Base-by-base conservation (phyloP, 2,797 vertebrate genomes). In the Pseudochaenichthys georgianus region DNA sequence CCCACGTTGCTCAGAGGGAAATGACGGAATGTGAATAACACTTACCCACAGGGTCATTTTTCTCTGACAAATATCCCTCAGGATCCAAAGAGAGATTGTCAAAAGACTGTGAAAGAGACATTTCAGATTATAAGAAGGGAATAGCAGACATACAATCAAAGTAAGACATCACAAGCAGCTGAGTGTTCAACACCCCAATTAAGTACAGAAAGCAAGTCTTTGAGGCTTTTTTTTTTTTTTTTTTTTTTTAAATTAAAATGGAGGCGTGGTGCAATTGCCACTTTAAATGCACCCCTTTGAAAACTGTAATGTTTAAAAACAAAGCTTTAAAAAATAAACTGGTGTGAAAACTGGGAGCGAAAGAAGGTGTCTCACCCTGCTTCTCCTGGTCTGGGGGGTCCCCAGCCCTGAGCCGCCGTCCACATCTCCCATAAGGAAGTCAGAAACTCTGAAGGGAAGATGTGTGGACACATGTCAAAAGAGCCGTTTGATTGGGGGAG, bases 391-490 rank as follows among this genome's bases (percentile, higher is more conserved):
- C 94, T 96, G 94, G 94, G 96, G 94, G 88, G 95, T 94, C 92
- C 96, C 96, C 93, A 97, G 86, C 93, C 96, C 95, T 88, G 97
- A 96, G 87, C 96, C 95, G 88, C 91, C 97, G 95, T 98, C 96
- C 94, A 97, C 96, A 97, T 99, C 98, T 96, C 98, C 98, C 98
- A 99, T 99, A 96, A 99, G 97, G 96, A 99, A 98, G 94, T 98
- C 97, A 94, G 98, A 99, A 94, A 99, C 96, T 94, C 98, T 99
- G 87, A 71, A 83, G 69, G n/a, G 66, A 12, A 72, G 21, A 85
- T 48, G 55, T 61, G 52, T 1, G 64, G 28, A 63, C 21, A 4
- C 31, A 28, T 28, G 57, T 66, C 58, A 78, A 48, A 75, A 42
- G 9, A 38, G 17, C 41, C 58, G 50, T 28, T 43, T 70, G 5